Evolutionary conservation across 2,888 invertebrate species (phyloP), one percentile per base, ranked within the genome.

Genomic region (Volucella inanis): DNA sequence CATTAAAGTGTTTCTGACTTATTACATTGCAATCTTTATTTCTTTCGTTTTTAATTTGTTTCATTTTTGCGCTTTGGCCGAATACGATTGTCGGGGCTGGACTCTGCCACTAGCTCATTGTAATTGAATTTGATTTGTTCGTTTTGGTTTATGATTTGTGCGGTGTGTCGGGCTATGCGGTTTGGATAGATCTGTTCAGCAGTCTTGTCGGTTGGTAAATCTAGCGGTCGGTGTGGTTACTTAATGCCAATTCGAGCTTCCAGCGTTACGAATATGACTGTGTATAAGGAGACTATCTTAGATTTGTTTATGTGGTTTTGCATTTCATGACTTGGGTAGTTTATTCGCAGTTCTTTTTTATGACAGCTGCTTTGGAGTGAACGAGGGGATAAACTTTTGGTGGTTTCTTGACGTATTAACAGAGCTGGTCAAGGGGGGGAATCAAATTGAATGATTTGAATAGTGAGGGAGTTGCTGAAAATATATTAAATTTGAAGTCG

Each of bases 91-190:
- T 31, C 43, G 49, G n/a, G 59, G 38, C 31, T 39, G 47, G 55
- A 41, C 31, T 31, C 31, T 31, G 31, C 31, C 31, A 31, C 31
- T 31, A 41, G 62, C 45, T 45, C 3, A n/a, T 62, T 15, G 77
- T 78, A 71, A 78, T 78, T 78, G 64, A 77, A 55, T 78, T 78
- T 70, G 70, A 77, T 78, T 78, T 78, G 55, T 70, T 68, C 47
- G 54, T 39, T 49, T 70, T 62, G 55, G 54, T 62, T 64, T 55
- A 38, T 62, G 62, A 62, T 77, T 77, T 64, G 52, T 31, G 18
- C 8, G 49, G 31, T 52, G 43, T 9, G 64, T 49, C 50, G 47
- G 45, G 11, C 49, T 47, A 59, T 49, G 38, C 8, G 14, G 49
- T 49, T 65, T 65, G 31, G 6, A 6, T 31, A 6, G 31, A 31